These are phyloP conservation scores for Lamellibrachia columna DNA, from an alignment of 2,888 invertebrate genomes.

Conservation along the genomic window DNA sequence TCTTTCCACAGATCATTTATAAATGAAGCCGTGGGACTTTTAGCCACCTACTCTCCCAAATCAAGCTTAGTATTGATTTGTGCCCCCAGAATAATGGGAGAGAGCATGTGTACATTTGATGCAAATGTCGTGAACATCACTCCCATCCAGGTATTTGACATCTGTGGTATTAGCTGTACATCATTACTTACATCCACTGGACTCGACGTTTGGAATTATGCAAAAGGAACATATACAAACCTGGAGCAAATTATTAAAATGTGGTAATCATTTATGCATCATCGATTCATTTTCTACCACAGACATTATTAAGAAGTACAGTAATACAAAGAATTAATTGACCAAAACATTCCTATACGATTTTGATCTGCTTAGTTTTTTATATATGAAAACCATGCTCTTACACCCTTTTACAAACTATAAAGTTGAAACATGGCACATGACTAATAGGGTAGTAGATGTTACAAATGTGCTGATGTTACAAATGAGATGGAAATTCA, in stretches of 20 bases:
- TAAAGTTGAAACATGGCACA: too few species aligned
- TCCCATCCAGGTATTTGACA: background rate
- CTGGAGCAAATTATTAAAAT: conserved; percentile 6
- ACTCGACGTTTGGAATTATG: background rate
- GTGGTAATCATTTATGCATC: background rate
- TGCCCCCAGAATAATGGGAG: background rate
- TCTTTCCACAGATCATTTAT: background rate
- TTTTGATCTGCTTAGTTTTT: too few species aligned
- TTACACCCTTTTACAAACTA: too few species aligned
- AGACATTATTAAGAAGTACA: background rate
- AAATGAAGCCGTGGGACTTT: background rate
- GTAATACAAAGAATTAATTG: too few species aligned
- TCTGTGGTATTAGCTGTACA: background rate
- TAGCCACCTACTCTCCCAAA: background rate
- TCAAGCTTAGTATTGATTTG: background rate
- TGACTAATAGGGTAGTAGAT: too few species aligned
- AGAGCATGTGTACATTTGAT: background rate
- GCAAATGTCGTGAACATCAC: background rate
- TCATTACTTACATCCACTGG: background rate
- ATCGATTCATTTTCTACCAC: background rate
- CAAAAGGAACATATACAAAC: background rate
- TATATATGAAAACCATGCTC: too few species aligned
- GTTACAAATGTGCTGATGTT: too few species aligned
- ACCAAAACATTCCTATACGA: too few species aligned
- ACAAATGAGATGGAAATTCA: too few species aligned